These are phyloP conservation scores for Colius striatus DNA, from an alignment of 2,113 vertebrate species.

Conservation along the genomic window DNA sequence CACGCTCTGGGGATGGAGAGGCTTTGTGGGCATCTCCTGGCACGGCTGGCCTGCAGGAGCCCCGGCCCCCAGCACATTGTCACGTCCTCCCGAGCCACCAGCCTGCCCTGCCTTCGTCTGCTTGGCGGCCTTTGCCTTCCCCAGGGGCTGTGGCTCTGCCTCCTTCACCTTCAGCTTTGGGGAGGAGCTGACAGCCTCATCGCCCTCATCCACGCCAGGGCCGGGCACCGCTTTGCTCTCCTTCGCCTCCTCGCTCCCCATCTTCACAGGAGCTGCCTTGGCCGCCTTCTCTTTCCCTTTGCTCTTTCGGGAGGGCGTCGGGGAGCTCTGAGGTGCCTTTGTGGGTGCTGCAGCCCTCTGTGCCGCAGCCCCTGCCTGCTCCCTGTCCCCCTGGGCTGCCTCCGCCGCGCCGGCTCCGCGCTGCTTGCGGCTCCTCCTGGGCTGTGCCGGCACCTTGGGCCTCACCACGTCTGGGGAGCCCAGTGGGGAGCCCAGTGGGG, in stretches of 20 bases:
- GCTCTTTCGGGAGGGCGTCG: not conserved
- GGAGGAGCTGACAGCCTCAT: accelerated
- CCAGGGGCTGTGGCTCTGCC: not conserved
- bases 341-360: accelerated
- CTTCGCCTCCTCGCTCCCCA: not conserved
- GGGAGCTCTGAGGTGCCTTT: not conserved
- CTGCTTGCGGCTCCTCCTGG: not conserved
- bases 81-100: not conserved
- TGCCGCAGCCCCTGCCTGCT: accelerated
- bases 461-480: not conserved
- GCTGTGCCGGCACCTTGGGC: not conserved
- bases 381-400: not conserved
- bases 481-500: not conserved
- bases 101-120: not conserved
- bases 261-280: not conserved
- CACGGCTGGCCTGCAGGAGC: accelerated
- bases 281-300: not conserved
- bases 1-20: accelerated
- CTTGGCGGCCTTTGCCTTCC: not conserved
- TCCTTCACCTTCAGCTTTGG: not conserved
- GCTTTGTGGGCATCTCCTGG: not conserved
- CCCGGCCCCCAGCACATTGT: accelerated
- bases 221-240: accelerated
- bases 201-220: accelerated
- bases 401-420: not conserved